Conservation (phyloP, 2,113 vertebrate genomes). For the Acrocephalus kingi region DNA sequence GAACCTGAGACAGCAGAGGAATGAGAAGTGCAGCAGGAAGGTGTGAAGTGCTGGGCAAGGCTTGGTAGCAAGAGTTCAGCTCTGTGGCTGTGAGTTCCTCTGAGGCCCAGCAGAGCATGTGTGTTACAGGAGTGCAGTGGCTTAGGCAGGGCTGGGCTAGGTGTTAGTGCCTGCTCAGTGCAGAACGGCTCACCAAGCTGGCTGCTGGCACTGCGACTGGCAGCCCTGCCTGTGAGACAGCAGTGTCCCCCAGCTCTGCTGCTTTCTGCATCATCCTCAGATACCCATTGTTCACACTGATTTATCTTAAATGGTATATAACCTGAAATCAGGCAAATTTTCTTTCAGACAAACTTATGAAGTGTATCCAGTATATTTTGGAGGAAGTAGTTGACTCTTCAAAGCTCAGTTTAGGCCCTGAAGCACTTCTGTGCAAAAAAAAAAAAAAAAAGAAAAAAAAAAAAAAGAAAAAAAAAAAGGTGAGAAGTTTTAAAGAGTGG, state of each 20-base stretch:
- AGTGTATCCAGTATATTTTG: background rate
- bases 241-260: fast-evolving
- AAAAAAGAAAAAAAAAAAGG: background rate
- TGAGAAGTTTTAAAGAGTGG: background rate
- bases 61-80: background rate
- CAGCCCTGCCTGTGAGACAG: background rate
- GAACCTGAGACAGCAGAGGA: background rate
- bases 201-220: background rate
- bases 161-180: background rate
- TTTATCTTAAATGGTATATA: background rate
- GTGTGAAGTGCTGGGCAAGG: background rate
- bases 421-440: background rate
- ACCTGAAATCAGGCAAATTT: background rate
- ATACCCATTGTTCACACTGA: background rate
- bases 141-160: background rate
- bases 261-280: fast-evolving
- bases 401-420: background rate
- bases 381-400: background rate
- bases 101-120: background rate
- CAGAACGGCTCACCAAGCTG: background rate
- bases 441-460: background rate
- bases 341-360: background rate
- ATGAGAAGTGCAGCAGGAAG: background rate
- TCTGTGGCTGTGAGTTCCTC: background rate
- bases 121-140: background rate